Conservation (phyloP, 2,797 vertebrate species). For the Danio choprae region DNA sequence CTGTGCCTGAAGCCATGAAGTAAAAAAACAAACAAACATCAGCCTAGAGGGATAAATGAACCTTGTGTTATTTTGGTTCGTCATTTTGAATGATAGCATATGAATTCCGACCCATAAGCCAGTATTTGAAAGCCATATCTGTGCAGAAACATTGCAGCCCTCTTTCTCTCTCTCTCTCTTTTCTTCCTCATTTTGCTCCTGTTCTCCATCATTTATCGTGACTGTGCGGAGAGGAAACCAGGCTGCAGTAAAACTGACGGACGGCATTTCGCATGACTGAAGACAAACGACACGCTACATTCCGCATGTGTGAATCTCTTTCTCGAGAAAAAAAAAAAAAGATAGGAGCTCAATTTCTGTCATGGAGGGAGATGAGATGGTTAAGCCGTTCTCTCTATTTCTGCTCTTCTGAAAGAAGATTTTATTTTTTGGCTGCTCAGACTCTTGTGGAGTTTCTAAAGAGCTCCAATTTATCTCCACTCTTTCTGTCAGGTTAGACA, state of each 20-base stretch:
- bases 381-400: not conserved
- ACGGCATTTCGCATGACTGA: conserved; percentile 72
- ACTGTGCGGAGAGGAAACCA: conserved; percentile 70
- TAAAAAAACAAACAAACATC: conserved; percentile 14
- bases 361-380: conserved; percentile 15
- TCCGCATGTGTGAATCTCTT: conserved; percentile 43
- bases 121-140: conserved; percentile 68
- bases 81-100: conserved; percentile 31
- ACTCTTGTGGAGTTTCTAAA: conserved; percentile 3
- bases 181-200: conserved; percentile 49
- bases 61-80: conserved; percentile 32
- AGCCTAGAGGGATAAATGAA: conserved; percentile 13
- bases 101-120: conserved; percentile 25
- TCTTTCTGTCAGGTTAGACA: conserved; percentile 16
- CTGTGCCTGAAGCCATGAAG: not conserved
- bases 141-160: conserved; percentile 33
- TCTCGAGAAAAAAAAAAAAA: not conserved
- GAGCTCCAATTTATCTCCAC: not conserved
- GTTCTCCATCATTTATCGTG: conserved; percentile 75
- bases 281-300: conserved; percentile 29
- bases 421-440: conserved; percentile 14
- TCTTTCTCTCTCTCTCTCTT: conserved; percentile 4
- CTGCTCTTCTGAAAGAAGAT: not conserved
- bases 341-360: conserved; percentile 17
- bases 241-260: conserved; percentile 80